Base-by-base conservation (phyloP, 2,888 invertebrate genomes). In the Drosophila kuntzei region DNA sequence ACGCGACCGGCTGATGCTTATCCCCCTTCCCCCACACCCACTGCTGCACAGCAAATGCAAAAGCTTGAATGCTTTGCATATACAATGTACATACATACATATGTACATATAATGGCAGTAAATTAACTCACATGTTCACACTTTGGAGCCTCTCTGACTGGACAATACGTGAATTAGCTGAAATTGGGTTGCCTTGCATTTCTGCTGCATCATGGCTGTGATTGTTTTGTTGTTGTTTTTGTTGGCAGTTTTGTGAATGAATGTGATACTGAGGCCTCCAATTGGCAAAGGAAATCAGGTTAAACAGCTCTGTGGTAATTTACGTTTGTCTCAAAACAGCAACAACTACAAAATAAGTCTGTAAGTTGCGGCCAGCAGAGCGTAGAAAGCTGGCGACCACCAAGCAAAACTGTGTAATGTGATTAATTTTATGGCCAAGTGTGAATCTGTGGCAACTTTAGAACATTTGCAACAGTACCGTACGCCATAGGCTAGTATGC, bases 261-360 rank as follows among this genome's bases (percentile, higher is more conserved):
- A 81, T 70, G 74, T 49, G 71, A 87, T 79, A 75, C 60, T 46
- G 14, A 8, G 64, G 57, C 39, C 63, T 51, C 34, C 57, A 84
- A 84, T 80, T 84, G 70, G 76, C 80, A 58, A 72, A 66, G 68
- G 59, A 82, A 83, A 85, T 89, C 87, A 89, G 89, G 87, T 87
- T 89, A 87, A 87, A 79, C 89, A 75, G 73, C 89, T 83, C 81
- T 64, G 71, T 67, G 80, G 76, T 79, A 75, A 78, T 69, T 79
- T 77, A 72, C 63, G 75, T 79, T 75, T 71, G 83, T 66, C 71
- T 51, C 67, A 36, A 7, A 63, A 41, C 67, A 59, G 34, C 64
- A 54, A 41, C 51, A 54, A 12, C 53, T 55, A 39, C 50, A 71
- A 77, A 66, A 61, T 66, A 51, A 69, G 70, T 73, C 62, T 71